Evolutionary conservation across 2,113 vertebrate species (phyloP).

Genomic region (Sitta europaea): DNA sequence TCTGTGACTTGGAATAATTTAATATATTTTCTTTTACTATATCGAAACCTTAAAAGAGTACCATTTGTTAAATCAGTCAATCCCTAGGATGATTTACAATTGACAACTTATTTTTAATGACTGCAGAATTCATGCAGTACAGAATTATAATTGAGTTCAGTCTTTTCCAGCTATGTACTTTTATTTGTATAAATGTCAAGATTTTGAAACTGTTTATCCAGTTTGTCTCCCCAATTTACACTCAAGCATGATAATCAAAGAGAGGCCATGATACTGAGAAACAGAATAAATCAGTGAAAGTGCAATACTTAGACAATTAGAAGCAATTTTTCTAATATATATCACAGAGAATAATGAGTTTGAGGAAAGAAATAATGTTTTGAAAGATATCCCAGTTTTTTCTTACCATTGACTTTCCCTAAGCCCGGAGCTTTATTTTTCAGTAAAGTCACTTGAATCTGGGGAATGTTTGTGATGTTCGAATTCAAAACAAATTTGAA

Average conservation of each 20-base stretch:
- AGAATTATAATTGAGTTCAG: not conserved
- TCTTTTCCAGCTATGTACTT: not conserved
- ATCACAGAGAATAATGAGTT: not conserved
- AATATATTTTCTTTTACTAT: not conserved
- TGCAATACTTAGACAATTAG: not conserved
- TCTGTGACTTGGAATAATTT: not conserved
- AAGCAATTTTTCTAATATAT: not conserved
- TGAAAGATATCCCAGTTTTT: not conserved
- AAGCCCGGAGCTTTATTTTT: slow-evolving; percentile 98
- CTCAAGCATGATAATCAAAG: not conserved
- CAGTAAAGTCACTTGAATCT: slow-evolving; percentile 96
- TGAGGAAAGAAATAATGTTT: not conserved
- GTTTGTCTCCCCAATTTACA: not conserved
- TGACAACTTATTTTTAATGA: not conserved
- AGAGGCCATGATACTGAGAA: not conserved
- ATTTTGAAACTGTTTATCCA: not conserved
- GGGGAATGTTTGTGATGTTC: slow-evolving; percentile 96
- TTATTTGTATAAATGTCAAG: not conserved
- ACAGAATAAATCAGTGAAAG: not conserved
- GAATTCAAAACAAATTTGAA: slow-evolving; percentile 98
- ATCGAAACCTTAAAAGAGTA: not conserved
- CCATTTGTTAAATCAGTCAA: not conserved
- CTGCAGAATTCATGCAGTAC: not conserved
- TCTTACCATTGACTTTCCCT: slow-evolving; percentile 94
- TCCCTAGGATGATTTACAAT: not conserved